Percentiles rank a stretch among this genome's conserved stretches.
Evolutionary conservation across 2,797 vertebrate species (phyloP).

Genomic region (Paedocypris micromegethes): DNA sequence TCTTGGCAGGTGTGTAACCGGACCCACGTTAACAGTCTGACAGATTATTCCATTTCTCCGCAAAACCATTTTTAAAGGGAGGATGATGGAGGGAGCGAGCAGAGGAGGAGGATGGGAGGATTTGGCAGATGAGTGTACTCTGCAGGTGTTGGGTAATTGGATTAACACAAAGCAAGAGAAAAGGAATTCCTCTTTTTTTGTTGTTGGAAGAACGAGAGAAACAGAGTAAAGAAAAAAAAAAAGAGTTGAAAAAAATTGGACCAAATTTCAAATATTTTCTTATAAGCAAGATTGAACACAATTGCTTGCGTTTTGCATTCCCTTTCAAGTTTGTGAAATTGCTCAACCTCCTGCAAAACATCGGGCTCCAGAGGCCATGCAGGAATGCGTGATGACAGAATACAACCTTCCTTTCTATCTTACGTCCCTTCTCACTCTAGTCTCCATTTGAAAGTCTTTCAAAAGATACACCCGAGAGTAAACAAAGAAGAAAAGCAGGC

Average conservation of each 20-base stretch:
- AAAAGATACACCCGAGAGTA: conserved; percentile 45
- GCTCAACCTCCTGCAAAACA: conserved; percentile 11
- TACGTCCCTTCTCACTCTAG: conserved; percentile 38
- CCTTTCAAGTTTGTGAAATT: conserved; percentile 11
- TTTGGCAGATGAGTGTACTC: conserved; percentile 72
- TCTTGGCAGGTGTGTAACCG: conserved; percentile 78
- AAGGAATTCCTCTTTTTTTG: conserved; percentile 69
- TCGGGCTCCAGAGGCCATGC: conserved; percentile 35
- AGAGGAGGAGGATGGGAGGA: conserved; percentile 60
- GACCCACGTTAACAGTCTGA: conserved; percentile 74
- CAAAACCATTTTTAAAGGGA: conserved; percentile 46
- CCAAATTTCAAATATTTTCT: background rate
- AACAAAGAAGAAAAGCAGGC: conserved; percentile 62
- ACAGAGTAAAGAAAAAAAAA: background rate
- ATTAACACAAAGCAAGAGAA: conserved; percentile 75
- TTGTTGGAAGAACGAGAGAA: conserved; percentile 8
- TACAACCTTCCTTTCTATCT: conserved; percentile 60
- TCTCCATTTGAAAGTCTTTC: conserved; percentile 40
- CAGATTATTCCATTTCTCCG: conserved; percentile 74
- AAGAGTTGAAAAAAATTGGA: background rate
- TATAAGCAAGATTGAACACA: conserved; percentile 8
- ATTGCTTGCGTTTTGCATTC: background rate
- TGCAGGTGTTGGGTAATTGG: conserved; percentile 91
- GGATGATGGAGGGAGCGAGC: conserved; percentile 51
- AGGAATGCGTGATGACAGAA: conserved; percentile 77